These are phyloP conservation scores for Papilio dardanus DNA, from an alignment of 1,140 invertebrate genomes.

Conservation along the genomic window DNA sequence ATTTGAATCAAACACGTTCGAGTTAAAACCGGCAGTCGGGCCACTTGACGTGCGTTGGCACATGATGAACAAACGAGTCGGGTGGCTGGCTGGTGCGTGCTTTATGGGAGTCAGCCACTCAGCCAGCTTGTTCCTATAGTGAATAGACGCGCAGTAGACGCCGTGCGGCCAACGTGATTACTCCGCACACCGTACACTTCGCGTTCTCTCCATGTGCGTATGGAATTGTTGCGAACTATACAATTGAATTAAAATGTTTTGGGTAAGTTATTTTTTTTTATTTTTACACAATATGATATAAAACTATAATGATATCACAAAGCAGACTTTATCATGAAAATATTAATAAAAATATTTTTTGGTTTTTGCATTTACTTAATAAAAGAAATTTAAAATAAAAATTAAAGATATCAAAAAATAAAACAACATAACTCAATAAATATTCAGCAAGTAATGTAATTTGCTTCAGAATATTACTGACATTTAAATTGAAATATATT, in stretches of 20 bases:
- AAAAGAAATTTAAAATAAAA: no score
- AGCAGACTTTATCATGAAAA: no score
- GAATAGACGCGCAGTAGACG: slow-evolving; percentile 66
- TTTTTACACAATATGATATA: neutral
- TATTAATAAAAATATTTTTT: no score
- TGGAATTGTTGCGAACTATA: slow-evolving; percentile 33
- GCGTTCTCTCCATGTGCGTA: neutral
- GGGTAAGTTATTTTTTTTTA: slow-evolving; percentile 42
- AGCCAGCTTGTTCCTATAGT: slow-evolving; percentile 17
- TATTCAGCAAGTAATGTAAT: no score
- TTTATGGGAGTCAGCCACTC: slow-evolving; percentile 43
- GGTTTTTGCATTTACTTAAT: no score
- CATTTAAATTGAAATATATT: neutral
- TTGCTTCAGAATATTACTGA: no score
- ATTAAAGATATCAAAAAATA: neutral
- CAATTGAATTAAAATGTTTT: slow-evolving; percentile 42
- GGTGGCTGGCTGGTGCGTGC: slow-evolving; percentile 41
- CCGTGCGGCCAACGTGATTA: slow-evolving; percentile 56
- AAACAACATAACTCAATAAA: no score
- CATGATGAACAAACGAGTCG: slow-evolving; percentile 42
- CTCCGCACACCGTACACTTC: neutral
- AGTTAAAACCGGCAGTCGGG: slow-evolving; percentile 10
- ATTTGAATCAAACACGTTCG: slow-evolving; percentile 16
- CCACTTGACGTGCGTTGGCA: slow-evolving; percentile 12
- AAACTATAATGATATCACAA: no score